These are phyloP conservation scores for zebrafish (Danio rerio) DNA, from an alignment of 2,113 vertebrate species.

Conservation along the genomic window GRCz12tu NC_133179.1:4694501-4695000, in stretches of 20 bases:
- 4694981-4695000: neutral
- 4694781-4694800: neutral
- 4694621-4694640: slow-evolving; percentile 58
- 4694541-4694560: slow-evolving; percentile 53
- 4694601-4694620: slow-evolving; percentile 62
- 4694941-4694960: neutral
- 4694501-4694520: slow-evolving; percentile 57
- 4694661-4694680: slow-evolving; percentile 44
- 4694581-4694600: slow-evolving; percentile 57
- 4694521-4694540: slow-evolving; percentile 44
- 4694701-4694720: slow-evolving; percentile 41
- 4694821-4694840: neutral
- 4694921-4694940: neutral
- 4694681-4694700: slow-evolving; percentile 41
- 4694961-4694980: neutral
- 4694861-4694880: slow-evolving; percentile 30
- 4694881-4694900: slow-evolving; percentile 16
- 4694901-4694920: slow-evolving; percentile 33
- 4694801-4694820: slow-evolving; percentile 2
- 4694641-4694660: slow-evolving; percentile 56
- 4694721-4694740: slow-evolving; percentile 11
- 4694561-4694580: slow-evolving; percentile 61
- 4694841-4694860: neutral
- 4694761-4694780: neutral
- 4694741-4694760: slow-evolving; percentile 6